A percentile compares a stretch with the other conserved stretches of the same genome.
phyloP scores from a whole-genome alignment of 2,113 vertebrate genomes.

The Podilymbus podiceps region DNA sequence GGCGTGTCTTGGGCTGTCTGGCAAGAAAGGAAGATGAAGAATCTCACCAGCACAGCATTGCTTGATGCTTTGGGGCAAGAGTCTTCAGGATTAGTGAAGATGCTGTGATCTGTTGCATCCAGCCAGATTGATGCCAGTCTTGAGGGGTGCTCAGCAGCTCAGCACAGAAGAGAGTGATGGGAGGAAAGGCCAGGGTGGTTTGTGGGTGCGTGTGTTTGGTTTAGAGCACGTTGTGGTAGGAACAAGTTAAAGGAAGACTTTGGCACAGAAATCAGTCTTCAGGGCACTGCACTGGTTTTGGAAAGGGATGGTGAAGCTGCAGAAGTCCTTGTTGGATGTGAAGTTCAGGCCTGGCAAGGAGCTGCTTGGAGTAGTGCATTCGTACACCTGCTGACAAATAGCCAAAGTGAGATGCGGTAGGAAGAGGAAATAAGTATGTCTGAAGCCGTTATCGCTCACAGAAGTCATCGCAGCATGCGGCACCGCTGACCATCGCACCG shows the following conservation, averaged over 20 bases:
- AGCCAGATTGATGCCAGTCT: background rate
- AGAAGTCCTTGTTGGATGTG: background rate
- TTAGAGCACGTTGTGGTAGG: background rate
- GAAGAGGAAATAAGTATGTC: background rate
- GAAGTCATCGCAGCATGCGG: background rate
- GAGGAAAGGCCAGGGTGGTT: background rate
- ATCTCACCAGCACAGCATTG: background rate
- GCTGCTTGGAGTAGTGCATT: background rate
- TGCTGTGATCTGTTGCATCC: accelerated
- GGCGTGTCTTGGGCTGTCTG: background rate
- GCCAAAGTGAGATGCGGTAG: accelerated
- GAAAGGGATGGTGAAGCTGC: background rate
- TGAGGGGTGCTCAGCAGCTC: background rate
- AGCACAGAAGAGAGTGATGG: background rate
- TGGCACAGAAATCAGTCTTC: background rate
- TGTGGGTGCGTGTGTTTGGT: background rate
- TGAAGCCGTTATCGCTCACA: background rate
- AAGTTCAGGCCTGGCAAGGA: background rate
- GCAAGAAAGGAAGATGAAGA: background rate
- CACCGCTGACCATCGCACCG: accelerated
- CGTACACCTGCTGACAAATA: background rate
- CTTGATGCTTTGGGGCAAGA: background rate
- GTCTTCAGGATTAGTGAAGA: background rate
- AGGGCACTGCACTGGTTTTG: too few species aligned
- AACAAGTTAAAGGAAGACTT: background rate